Conservation (phyloP, 2,113 vertebrate species). For the Pan troglodytes region NHGRI_mPanTro3-v2.1_pri NC_072398.2:94154501-94155000, state of each 20-base stretch:
- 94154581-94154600: fast-evolving
- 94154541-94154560: neutral
- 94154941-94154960: neutral
- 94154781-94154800: fast-evolving
- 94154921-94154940: neutral
- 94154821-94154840: neutral
- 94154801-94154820: neutral
- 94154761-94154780: neutral
- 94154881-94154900: neutral
- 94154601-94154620: neutral
- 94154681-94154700: neutral
- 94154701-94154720: neutral
- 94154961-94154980: neutral
- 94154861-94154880: neutral
- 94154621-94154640: neutral
- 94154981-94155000: conserved; percentile 55
- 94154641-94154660: neutral
- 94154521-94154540: neutral
- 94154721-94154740: neutral
- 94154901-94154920: neutral
- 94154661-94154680: neutral
- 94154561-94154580: neutral
- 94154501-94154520: neutral
- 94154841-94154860: neutral
- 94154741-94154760: neutral